phyloP scores from a whole-genome alignment of 2,113 vertebrate genomes.

The Oceanites oceanicus region DNA sequence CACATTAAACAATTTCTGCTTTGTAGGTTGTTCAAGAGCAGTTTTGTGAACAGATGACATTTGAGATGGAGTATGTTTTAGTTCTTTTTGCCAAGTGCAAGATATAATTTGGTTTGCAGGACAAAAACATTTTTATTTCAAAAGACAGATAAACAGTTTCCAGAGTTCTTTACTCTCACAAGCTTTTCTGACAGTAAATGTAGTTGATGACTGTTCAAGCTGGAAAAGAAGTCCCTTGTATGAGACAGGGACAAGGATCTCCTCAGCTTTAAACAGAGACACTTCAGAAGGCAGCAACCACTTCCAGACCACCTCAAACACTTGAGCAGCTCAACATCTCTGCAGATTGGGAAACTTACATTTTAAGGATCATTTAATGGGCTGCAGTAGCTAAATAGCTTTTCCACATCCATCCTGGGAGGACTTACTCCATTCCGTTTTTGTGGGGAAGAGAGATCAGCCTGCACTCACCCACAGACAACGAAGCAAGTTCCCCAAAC shows the following conservation, averaged over 20 bases:
- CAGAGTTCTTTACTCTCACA: neutral
- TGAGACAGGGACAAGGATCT: neutral
- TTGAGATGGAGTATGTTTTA: neutral
- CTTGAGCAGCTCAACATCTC: neutral
- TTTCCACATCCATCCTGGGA: neutral
- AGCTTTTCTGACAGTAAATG: neutral
- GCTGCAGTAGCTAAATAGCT: neutral
- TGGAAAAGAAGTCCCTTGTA: neutral
- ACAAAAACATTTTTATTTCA: conserved; percentile 12
- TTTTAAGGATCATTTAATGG: neutral
- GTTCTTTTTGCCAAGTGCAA: neutral
- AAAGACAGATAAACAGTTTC: neutral
- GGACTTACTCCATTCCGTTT: neutral
- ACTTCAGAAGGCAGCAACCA: neutral
- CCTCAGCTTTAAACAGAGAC: neutral
- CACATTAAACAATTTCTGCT: neutral
- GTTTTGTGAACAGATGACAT: neutral
- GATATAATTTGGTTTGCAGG: neutral
- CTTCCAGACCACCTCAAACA: neutral
- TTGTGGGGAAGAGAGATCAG: neutral
- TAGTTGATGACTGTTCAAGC: neutral
- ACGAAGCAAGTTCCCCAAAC: neutral
- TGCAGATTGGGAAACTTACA: neutral
- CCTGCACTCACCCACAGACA: neutral
- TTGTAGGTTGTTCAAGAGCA: neutral